A percentile compares a stretch with the other conserved stretches of the same genome.
Conservation (phyloP, 2,113 vertebrate genomes). For the Syngnathus scovelli region DNA sequence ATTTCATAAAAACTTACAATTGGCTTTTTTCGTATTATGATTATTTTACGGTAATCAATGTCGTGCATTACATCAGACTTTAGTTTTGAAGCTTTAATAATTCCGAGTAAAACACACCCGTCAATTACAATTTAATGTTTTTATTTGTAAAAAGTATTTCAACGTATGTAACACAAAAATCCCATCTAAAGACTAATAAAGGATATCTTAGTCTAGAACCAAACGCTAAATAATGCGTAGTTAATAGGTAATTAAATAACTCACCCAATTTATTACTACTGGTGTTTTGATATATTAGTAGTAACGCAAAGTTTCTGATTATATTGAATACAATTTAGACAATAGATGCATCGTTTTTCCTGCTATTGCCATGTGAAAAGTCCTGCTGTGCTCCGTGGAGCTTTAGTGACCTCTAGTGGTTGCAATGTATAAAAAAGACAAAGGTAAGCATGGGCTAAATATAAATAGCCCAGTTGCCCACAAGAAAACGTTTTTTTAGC, state of each 20-base stretch:
- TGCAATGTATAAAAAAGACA: accelerated
- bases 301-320: neutral
- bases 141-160: neutral
- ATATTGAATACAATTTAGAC: neutral
- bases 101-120: neutral
- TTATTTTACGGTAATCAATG: neutral
- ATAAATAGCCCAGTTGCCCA: neutral
- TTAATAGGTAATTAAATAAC: neutral
- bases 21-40: no score
- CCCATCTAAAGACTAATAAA: neutral
- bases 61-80: neutral
- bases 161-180: neutral
- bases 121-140: neutral
- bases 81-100: neutral
- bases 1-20: neutral
- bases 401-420: conserved; percentile 51
- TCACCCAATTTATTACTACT: neutral
- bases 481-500: neutral
- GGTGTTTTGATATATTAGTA: neutral
- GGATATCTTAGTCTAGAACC: neutral
- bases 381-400: conserved; percentile 7
- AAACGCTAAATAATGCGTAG: neutral
- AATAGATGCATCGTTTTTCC: neutral
- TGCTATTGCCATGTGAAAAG: neutral
- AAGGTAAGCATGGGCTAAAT: neutral